Conservation (phyloP, 2,113 vertebrate genomes). For the Gulo gulo region DNA sequence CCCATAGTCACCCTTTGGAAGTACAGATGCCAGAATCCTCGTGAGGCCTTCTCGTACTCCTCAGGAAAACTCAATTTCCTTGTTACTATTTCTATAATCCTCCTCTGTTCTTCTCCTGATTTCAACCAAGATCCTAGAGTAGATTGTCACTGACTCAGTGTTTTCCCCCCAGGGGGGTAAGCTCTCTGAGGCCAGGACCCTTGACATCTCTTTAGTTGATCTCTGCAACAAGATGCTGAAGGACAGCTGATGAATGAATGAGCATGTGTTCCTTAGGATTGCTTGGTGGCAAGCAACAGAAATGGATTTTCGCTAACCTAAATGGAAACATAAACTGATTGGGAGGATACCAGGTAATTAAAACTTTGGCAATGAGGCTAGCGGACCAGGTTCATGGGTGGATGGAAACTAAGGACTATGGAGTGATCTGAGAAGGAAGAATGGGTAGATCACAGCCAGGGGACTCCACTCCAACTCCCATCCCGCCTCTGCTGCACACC, state of each 20-base stretch:
- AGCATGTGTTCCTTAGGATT: neutral
- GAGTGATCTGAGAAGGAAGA: neutral
- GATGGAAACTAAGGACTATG: neutral
- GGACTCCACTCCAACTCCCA: neutral
- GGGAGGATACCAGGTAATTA: neutral
- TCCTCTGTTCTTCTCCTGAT: neutral
- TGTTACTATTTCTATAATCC: neutral
- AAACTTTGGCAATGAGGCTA: neutral
- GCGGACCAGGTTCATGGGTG: neutral
- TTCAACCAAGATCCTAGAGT: neutral
- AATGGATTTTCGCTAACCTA: neutral
- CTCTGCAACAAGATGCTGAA: neutral
- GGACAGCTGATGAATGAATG: neutral
- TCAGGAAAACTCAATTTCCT: neutral
- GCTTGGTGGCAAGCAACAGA: neutral
- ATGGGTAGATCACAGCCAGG: neutral
- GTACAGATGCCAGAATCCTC: neutral
- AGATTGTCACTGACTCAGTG: neutral
- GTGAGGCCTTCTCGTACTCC: neutral
- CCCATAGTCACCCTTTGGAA: neutral
- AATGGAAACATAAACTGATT: neutral
- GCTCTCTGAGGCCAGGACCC: neutral
- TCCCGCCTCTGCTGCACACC: neutral
- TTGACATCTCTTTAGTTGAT: neutral
- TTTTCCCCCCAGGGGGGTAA: neutral